phyloP scores from a whole-genome alignment of 2,888 invertebrate genomes.

The Pecten maximus region DNA sequence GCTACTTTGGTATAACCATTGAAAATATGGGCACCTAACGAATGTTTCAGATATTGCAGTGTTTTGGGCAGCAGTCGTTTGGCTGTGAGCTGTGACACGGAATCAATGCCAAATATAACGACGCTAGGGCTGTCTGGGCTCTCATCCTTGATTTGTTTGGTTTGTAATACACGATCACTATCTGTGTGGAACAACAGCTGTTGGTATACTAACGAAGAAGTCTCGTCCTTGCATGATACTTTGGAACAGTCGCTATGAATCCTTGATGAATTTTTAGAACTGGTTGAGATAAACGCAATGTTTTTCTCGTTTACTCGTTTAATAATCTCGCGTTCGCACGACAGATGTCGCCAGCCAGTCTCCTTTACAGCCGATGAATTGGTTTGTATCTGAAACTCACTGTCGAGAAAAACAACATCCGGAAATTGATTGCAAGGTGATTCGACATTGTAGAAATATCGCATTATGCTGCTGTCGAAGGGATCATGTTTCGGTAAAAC shows the following conservation, averaged over 20 bases:
- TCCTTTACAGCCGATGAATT: not conserved
- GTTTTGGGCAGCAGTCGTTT: constrained; percentile 67
- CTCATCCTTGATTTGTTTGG: constrained; percentile 38
- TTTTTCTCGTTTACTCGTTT: not conserved
- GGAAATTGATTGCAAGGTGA: constrained; percentile 39
- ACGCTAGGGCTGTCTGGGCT: constrained; percentile 53
- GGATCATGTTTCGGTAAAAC: constrained; percentile 48
- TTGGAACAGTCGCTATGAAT: not conserved
- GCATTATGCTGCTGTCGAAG: constrained; percentile 45
- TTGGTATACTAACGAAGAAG: not conserved
- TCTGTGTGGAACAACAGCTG: not conserved
- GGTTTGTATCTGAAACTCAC: not conserved
- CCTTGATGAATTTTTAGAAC: not conserved
- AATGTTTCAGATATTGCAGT: constrained; percentile 59
- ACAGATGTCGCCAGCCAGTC: not conserved
- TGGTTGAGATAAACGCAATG: not conserved
- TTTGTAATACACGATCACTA: not conserved
- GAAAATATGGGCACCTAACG: constrained; percentile 59
- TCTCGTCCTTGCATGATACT: not conserved
- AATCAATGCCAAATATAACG: constrained; percentile 65
- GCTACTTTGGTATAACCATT: constrained; percentile 68
- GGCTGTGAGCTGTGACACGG: constrained; percentile 60
- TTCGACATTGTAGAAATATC: constrained; percentile 44
- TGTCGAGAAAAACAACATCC: constrained; percentile 46
- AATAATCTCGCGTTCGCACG: not conserved